Conservation (phyloP, 2,113 vertebrate species). For the Hirundichthys speculiger region DNA sequence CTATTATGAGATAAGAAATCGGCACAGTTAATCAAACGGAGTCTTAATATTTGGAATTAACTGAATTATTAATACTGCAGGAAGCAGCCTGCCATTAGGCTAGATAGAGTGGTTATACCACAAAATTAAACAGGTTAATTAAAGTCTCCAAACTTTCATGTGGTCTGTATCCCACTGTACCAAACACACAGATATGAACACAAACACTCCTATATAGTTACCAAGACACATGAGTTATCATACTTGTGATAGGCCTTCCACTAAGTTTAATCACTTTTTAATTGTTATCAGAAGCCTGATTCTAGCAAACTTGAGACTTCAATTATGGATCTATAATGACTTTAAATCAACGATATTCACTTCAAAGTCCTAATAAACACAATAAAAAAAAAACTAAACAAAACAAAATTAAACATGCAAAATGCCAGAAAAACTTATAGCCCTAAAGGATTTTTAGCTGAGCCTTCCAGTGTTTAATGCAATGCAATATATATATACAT, state of each 20-base stretch:
- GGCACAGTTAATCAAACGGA: constrained; percentile 72
- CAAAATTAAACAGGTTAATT: constrained; percentile 79
- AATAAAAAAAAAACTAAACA: neutral
- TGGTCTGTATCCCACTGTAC: constrained; percentile 34
- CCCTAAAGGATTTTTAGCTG: too few relatives aligned
- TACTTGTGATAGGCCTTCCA: constrained; percentile 13
- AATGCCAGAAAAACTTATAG: neutral
- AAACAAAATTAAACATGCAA: neutral
- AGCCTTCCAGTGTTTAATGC: too few relatives aligned
- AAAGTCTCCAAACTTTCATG: constrained; percentile 68
- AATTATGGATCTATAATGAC: neutral
- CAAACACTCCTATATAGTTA: constrained; percentile 38
- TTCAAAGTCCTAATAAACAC: neutral
- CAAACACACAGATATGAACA: too few relatives aligned
- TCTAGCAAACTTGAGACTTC: constrained; percentile 10
- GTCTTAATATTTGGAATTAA: constrained; percentile 74
- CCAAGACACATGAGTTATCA: constrained; percentile 23
- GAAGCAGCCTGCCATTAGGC: constrained; percentile 43
- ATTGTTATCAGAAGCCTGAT: constrained; percentile 29
- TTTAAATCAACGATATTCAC: neutral
- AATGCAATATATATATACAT: too few relatives aligned
- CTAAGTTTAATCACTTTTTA: constrained; percentile 30
- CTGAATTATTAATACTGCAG: constrained; percentile 53
- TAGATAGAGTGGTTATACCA: constrained; percentile 71
- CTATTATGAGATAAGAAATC: constrained; percentile 68